phyloP scores from a whole-genome alignment of 2,888 invertebrate genomes.

The Epirrhoe alternata region DNA sequence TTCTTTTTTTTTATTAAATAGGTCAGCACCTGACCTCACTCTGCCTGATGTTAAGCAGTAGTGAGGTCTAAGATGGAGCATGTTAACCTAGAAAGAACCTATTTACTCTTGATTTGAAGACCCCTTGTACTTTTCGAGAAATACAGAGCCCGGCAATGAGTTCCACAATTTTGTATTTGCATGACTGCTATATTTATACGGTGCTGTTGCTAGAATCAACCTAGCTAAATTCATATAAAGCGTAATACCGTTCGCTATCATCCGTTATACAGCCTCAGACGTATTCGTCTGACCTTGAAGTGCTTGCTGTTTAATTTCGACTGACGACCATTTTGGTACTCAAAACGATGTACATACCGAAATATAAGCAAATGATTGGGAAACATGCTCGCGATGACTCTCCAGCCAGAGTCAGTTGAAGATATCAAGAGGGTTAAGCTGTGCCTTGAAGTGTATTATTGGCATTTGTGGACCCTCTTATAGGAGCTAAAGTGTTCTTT shows the following conservation, averaged over 20 bases:
- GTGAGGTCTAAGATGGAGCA: too few relatives aligned
- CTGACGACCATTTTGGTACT: neutral
- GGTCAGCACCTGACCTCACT: too few relatives aligned
- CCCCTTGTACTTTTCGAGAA: too few relatives aligned
- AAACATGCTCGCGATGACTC: too few relatives aligned
- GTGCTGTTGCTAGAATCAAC: neutral
- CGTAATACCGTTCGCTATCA: slow-evolving; percentile 13
- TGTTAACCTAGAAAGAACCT: too few relatives aligned
- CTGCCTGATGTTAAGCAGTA: too few relatives aligned
- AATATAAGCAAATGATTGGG: neutral
- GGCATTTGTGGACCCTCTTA: neutral
- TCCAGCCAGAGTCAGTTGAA: neutral
- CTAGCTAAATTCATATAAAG: slow-evolving; percentile 10
- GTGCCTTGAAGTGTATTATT: neutral
- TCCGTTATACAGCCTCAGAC: slow-evolving; percentile 12
- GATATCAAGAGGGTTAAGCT: neutral
- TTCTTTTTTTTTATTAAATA: too few relatives aligned
- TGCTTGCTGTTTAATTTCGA: slow-evolving; percentile 18
- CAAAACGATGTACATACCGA: neutral
- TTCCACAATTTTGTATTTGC: neutral
- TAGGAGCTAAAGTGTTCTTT: neutral
- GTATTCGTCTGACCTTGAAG: slow-evolving; percentile 25
- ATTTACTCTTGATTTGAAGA: too few relatives aligned
- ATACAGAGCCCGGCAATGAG: too few relatives aligned
- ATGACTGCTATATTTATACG: neutral